phyloP scores from a whole-genome alignment of 2,888 invertebrate genomes.

The Zelleria hepariella region DNA sequence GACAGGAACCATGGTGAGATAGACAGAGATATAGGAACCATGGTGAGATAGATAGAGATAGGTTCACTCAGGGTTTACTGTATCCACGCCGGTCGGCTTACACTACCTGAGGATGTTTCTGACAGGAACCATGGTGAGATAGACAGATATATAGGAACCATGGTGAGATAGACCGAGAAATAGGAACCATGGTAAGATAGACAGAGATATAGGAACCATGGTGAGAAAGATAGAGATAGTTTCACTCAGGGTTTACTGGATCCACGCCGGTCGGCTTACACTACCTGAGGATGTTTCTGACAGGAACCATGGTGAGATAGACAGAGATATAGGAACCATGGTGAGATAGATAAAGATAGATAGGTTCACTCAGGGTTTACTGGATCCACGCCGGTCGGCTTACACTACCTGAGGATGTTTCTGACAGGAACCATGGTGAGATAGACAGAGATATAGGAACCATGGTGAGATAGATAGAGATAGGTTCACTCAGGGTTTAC shows the following conservation, averaged over 20 bases:
- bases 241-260: conserved; percentile 75
- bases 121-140: conserved; percentile 57
- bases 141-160: too few relatives aligned
- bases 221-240: too few relatives aligned
- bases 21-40: too few relatives aligned
- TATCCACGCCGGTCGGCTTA: conserved; percentile 72
- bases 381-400: conserved; percentile 75
- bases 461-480: too few relatives aligned
- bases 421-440: conserved; percentile 57
- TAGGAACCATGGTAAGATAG: conserved; percentile 45
- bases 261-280: conserved; percentile 70
- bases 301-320: conserved; percentile 45
- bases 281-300: conserved; percentile 70
- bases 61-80: conserved; percentile 75
- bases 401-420: conserved; percentile 68
- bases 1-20: conserved; percentile 57
- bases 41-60: too few relatives aligned
- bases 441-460: too few relatives aligned
- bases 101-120: conserved; percentile 69
- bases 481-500: conserved; percentile 71
- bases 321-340: too few relatives aligned
- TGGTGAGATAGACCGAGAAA: too few relatives aligned
- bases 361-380: conserved; percentile 71
- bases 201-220: too few relatives aligned
- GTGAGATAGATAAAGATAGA: too few relatives aligned